Evolutionary conservation across 2,113 vertebrate genomes (phyloP).

Genomic region (Pelmatolapia mariae): DNA sequence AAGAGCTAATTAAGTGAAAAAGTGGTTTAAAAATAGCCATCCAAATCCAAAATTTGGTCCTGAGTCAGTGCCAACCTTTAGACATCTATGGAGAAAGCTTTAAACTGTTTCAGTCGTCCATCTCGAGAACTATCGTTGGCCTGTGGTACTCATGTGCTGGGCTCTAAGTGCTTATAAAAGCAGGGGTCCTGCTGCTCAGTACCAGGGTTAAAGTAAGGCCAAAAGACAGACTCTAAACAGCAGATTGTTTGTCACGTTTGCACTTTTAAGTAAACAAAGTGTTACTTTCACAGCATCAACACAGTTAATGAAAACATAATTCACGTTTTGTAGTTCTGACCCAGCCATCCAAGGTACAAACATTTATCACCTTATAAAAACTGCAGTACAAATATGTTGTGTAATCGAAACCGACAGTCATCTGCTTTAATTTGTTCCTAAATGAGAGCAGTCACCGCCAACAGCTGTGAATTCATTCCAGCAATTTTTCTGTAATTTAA

Average conservation of each 20-base stretch:
- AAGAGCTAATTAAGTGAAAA: not conserved
- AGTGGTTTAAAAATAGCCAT: not conserved
- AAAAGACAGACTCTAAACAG: not conserved
- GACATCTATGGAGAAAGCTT: not conserved
- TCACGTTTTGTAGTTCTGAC: not conserved
- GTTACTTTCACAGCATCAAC: not conserved
- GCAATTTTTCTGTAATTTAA: not conserved
- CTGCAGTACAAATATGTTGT: not conserved
- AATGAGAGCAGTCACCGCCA: not conserved
- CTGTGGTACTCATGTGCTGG: not conserved
- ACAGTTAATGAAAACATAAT: not conserved
- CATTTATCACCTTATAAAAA: not conserved
- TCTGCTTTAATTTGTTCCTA: not conserved
- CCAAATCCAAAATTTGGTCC: not conserved
- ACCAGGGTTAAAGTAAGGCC: not conserved
- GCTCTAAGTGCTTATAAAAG: not conserved
- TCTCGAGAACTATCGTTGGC: not conserved
- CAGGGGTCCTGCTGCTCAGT: not conserved
- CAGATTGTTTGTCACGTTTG: not conserved
- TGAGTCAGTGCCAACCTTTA: not conserved
- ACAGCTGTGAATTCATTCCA: not conserved
- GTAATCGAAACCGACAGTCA: not conserved
- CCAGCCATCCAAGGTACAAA: not conserved
- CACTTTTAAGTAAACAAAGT: not conserved
- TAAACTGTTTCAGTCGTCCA: not conserved